Conservation (phyloP, 2,888 invertebrate genomes). For the Xylota segnis region DNA sequence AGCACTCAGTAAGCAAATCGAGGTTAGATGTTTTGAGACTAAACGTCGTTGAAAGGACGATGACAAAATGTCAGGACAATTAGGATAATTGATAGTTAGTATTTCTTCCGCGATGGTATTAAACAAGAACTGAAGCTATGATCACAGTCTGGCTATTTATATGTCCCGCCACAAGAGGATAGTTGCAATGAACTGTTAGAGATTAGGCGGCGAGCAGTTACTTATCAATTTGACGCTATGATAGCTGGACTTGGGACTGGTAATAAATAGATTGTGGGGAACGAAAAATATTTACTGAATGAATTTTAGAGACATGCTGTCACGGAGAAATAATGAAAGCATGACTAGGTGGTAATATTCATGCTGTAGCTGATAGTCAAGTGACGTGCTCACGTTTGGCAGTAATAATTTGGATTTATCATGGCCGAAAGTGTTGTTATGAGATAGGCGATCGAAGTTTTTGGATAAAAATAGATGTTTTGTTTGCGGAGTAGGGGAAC, state of each 20-base stretch:
- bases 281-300: neutral
- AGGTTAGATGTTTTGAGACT: neutral
- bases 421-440: too few relatives aligned
- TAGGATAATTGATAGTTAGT: conserved; percentile 22
- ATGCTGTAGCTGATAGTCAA: neutral
- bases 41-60: neutral
- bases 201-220: conserved; percentile 49
- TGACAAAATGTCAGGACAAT: neutral
- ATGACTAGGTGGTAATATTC: neutral
- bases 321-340: conserved; percentile 4
- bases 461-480: too few relatives aligned
- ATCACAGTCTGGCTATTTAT: conserved; percentile 62
- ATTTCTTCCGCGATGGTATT: conserved; percentile 37
- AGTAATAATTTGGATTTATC: neutral
- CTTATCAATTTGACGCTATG: conserved; percentile 66
- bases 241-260: conserved; percentile 11
- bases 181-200: conserved; percentile 50
- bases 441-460: too few relatives aligned
- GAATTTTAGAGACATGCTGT: conserved; percentile 25
- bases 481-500: too few relatives aligned
- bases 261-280: neutral
- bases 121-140: conserved; percentile 40
- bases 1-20: neutral
- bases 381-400: neutral
- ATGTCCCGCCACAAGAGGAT: conserved; percentile 31